These are phyloP conservation scores for Malurus splendens DNA, from an alignment of 2,797 vertebrate genomes.

Conservation along the genomic window DNA sequence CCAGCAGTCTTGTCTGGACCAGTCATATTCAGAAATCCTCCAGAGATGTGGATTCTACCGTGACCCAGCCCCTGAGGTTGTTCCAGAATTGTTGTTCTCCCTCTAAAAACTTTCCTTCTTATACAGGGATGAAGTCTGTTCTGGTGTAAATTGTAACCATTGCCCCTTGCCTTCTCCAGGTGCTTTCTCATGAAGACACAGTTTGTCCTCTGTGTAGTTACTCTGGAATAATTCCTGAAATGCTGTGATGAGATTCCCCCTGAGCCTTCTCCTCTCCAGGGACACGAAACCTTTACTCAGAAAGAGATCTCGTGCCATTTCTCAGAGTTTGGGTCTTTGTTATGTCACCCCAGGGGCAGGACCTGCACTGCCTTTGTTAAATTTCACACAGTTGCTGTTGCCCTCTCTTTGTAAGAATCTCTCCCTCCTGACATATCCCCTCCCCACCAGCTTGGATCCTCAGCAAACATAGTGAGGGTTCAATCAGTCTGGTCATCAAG, in stretches of 20 bases:
- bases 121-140: not conserved
- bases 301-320: not conserved
- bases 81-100: not conserved
- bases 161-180: not conserved
- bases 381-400: not conserved
- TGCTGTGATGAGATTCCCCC: not conserved
- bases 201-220: not conserved
- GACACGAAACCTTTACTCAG: not conserved
- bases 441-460: not conserved
- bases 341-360: not conserved
- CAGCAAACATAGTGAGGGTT: not conserved
- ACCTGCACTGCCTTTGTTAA: not conserved
- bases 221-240: not conserved
- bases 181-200: not conserved
- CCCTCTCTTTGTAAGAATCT: rapidly evolving
- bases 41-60: not conserved
- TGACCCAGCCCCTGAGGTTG: rapidly evolving
- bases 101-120: not conserved
- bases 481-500: not conserved
- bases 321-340: not conserved
- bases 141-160: not conserved
- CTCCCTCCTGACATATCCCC: not conserved
- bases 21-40: not conserved
- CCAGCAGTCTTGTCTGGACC: not conserved
- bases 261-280: not conserved